phyloP scores from a whole-genome alignment of 2,888 invertebrate genomes.

The Heliconius aoede region DNA sequence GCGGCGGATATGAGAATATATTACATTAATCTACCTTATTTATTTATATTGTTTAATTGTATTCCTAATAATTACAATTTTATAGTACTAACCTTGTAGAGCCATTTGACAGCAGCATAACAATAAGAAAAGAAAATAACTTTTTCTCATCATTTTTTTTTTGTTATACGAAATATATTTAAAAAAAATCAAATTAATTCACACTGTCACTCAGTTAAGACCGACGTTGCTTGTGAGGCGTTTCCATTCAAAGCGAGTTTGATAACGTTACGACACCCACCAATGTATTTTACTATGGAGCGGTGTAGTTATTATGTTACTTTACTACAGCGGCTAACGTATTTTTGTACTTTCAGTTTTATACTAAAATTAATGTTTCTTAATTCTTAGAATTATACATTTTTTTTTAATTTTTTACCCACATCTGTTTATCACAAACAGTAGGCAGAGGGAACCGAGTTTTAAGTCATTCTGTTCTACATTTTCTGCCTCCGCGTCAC shows the following conservation, averaged over 20 bases:
- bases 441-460: too few species aligned
- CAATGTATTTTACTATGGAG: slow-evolving; percentile 22
- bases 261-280: slow-evolving; percentile 33
- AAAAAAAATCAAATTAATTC: slow-evolving; percentile 12
- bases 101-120: slow-evolving; percentile 30
- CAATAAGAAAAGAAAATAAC: slow-evolving; percentile 18
- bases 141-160: slow-evolving; percentile 24
- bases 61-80: background rate
- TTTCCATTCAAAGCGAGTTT: slow-evolving; percentile 27
- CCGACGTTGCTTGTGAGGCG: slow-evolving; percentile 33
- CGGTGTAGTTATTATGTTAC: background rate
- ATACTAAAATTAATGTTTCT: background rate
- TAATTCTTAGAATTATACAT: background rate
- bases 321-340: slow-evolving; percentile 17
- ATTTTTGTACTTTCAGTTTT: background rate
- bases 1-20: too few species aligned
- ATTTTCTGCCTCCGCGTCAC: too few species aligned
- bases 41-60: too few species aligned
- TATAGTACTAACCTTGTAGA: slow-evolving; percentile 33
- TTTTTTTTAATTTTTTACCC: too few species aligned
- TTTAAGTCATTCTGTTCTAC: too few species aligned
- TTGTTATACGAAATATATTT: background rate
- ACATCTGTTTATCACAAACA: too few species aligned
- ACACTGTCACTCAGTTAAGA: slow-evolving; percentile 37
- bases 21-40: too few species aligned